Percentiles rank a stretch among this genome's conserved stretches.
Conservation (phyloP, 2,888 invertebrate genomes). For the Melanotus villosus region DNA sequence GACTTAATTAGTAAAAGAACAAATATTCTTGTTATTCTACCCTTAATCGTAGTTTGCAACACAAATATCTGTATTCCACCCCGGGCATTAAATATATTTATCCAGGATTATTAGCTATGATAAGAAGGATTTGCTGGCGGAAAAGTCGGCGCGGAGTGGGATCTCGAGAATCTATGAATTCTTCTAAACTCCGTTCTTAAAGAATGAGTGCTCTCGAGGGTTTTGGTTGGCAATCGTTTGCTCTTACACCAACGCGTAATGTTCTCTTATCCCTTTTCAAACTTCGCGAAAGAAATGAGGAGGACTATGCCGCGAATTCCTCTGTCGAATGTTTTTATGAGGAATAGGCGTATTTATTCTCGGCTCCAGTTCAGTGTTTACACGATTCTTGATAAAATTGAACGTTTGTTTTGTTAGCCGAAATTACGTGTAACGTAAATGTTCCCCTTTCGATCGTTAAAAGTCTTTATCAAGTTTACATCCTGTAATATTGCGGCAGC, state of each 20-base stretch:
- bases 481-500: not conserved
- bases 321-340: constrained; percentile 31
- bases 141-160: not conserved
- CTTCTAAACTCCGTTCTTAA: constrained; percentile 11
- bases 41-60: constrained; percentile 13
- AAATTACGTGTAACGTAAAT: constrained; percentile 44
- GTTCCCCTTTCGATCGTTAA: constrained; percentile 30
- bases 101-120: constrained; percentile 16
- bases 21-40: not conserved
- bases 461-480: constrained; percentile 11
- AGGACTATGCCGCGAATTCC: constrained; percentile 12
- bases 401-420: constrained; percentile 54
- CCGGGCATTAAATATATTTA: constrained; percentile 4
- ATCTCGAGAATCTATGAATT: constrained; percentile 20
- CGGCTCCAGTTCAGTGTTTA: constrained; percentile 49
- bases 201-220: constrained; percentile 22
- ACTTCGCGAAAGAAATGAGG: constrained; percentile 11
- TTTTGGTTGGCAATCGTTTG: not conserved
- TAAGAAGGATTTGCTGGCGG: constrained; percentile 10
- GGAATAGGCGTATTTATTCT: constrained; percentile 44
- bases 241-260: not conserved
- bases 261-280: not conserved
- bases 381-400: constrained; percentile 53
- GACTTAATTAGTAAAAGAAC: constrained; percentile 9
- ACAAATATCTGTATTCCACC: constrained; percentile 15